phyloP scores from a whole-genome alignment of 2,888 invertebrate species.

The Ischnus inquisitorius region DNA sequence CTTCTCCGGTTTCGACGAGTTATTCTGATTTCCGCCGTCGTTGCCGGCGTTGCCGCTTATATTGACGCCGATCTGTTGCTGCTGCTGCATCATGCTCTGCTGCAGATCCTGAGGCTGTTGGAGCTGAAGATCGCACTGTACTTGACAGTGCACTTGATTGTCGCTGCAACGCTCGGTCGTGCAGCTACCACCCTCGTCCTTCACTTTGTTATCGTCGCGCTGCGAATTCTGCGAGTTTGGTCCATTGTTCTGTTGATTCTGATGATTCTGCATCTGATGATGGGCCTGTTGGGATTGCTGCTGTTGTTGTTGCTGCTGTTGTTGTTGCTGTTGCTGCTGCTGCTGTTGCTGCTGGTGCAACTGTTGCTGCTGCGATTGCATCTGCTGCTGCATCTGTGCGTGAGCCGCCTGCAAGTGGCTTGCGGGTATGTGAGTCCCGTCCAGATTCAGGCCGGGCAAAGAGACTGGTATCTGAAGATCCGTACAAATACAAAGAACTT shows the following conservation, averaged over 20 bases:
- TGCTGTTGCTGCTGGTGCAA: conserved; percentile 86
- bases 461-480: conserved; percentile 82
- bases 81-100: conserved; percentile 85
- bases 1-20: conserved; percentile 80
- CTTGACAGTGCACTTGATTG: conserved; percentile 84
- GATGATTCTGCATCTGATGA: conserved; percentile 84
- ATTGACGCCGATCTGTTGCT: conserved; percentile 80
- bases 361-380: conserved; percentile 83
- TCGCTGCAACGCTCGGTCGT: conserved; percentile 83
- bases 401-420: conserved; percentile 82
- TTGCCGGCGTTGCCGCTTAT: conserved; percentile 78
- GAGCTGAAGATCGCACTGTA: conserved; percentile 85
- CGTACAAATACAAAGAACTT: conserved; percentile 34
- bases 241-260: conserved; percentile 85
- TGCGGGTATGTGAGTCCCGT: conserved; percentile 82
- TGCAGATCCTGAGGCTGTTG: conserved; percentile 83
- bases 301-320: conserved; percentile 80
- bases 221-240: conserved; percentile 79
- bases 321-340: conserved; percentile 79
- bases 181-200: conserved; percentile 82
- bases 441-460: conserved; percentile 83
- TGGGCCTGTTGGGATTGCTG: conserved; percentile 80
- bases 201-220: conserved; percentile 86
- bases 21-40: conserved; percentile 79
- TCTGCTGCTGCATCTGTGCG: conserved; percentile 80